phyloP scores from a whole-genome alignment of 2,797 vertebrate genomes.

The Hipposideros larvatus region DNA sequence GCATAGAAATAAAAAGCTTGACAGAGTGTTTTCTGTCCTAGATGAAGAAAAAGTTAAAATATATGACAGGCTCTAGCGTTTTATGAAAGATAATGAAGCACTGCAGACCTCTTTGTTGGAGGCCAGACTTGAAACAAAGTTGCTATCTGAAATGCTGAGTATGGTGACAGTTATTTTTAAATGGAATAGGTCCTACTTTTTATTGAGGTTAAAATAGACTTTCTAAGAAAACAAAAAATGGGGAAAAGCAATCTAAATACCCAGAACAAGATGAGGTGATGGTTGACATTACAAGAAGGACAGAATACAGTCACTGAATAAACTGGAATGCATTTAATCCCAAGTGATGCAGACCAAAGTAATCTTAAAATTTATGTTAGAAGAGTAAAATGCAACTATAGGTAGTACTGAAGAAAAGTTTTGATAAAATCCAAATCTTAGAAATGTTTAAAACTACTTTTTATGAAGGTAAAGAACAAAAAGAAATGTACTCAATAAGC shows the following conservation, averaged over 20 bases:
- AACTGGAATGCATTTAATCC: not conserved
- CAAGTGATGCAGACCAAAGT: not conserved
- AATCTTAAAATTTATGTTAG: not conserved
- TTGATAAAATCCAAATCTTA: not conserved
- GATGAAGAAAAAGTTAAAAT: slow-evolving; percentile 9
- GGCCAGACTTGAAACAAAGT: slow-evolving; percentile 31
- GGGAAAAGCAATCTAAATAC: not conserved
- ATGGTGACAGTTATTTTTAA: slow-evolving; percentile 1
- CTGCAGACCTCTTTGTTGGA: slow-evolving; percentile 14
- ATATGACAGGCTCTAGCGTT: not conserved
- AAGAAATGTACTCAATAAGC: not conserved
- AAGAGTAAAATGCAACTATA: not conserved
- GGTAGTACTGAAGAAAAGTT: not conserved
- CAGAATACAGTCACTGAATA: not conserved
- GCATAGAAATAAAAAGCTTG: not conserved
- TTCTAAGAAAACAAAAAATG: not conserved
- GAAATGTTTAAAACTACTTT: not conserved
- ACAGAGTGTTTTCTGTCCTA: not conserved
- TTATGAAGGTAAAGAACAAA: not conserved
- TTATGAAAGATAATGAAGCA: slow-evolving; percentile 25
- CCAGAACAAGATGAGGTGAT: not conserved
- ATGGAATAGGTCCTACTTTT: not conserved
- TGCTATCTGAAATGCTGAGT: not conserved
- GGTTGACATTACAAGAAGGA: not conserved
- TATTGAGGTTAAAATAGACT: not conserved